Base-by-base conservation (phyloP, 2,113 vertebrate genomes). In the Cathartes aura region DNA sequence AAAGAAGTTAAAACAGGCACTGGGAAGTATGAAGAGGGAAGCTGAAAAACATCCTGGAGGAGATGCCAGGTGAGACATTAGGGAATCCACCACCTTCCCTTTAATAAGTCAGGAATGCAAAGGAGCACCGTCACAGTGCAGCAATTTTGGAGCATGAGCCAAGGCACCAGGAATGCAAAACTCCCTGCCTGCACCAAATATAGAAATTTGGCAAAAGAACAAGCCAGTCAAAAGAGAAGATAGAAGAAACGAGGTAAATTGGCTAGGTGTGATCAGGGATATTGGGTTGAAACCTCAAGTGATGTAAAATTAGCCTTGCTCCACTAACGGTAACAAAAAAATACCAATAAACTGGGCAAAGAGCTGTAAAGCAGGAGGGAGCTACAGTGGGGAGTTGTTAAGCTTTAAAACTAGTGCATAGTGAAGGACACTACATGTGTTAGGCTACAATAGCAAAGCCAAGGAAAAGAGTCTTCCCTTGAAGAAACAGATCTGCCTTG, bases 61-160 rank as follows among this genome's bases (percentile, higher is more conserved):
- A 78, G 70, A 45, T 6, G 26, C 75, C 80, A 64, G 53, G 42
- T 50, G 56, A 74, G 53, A 9, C 63, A 29, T 27, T 11, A 50
- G 73, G 82, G 63, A 76, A 76, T 80, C 56, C 50, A 55, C 11
- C 58, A 23, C 59, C 68, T 81, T 50, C 60, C 40, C 27, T 89
- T 68, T 95, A 96, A 93, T 89, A 64, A 93, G n/a, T 23, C 22
- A 70, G 84, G 88, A 89, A 93, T 43, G 81, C n/a, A n/a, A 47
- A 56, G 60, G 40, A 89, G 50, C 60, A 29, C 8, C 2, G 1
- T 67, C 58, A 52, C 29, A 15, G 27, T 3, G 87, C 18, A 7
- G 42, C 18, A 13, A 32, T 53, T 92, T 20, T 29, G 53, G 43
- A 50, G 32, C 4, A 2, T 86, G 90, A 96, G 71, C 38, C 20